phyloP scores from a whole-genome alignment of 2,888 invertebrate genomes.

The Pristionchus fissidentatus region DNA sequence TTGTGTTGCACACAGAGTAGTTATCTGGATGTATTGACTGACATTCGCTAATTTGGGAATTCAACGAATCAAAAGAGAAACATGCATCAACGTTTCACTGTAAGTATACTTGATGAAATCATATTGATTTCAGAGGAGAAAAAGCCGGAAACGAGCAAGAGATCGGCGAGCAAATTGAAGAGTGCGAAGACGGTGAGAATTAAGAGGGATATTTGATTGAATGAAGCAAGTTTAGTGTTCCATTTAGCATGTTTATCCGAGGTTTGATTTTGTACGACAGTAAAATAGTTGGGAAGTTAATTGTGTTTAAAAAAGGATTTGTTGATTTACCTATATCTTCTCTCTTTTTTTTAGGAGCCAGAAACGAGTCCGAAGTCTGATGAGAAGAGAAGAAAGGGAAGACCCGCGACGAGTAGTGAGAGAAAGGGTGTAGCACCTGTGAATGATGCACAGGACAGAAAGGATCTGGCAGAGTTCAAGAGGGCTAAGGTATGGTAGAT shows the following conservation, averaged over 20 bases:
- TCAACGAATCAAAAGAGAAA: too few relatives aligned
- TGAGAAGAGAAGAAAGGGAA: background rate
- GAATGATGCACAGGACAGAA: slow-evolving; percentile 34
- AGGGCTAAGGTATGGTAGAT: slow-evolving; percentile 8
- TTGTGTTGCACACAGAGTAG: background rate
- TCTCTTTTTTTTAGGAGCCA: too few relatives aligned
- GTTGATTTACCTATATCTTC: background rate
- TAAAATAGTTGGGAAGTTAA: background rate
- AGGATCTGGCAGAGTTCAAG: slow-evolving; percentile 8
- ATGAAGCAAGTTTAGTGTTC: too few relatives aligned
- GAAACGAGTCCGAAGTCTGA: background rate
- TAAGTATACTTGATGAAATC: background rate
- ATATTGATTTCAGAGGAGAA: background rate
- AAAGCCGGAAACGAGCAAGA: slow-evolving; percentile 5
- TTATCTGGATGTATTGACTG: too few relatives aligned
- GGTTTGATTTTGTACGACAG: too few relatives aligned
- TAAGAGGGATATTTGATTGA: background rate
- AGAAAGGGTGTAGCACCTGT: background rate
- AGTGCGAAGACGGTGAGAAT: background rate
- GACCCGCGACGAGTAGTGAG: background rate
- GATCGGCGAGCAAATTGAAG: too few relatives aligned
- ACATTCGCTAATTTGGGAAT: too few relatives aligned
- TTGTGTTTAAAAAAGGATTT: background rate
- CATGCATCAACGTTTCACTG: background rate
- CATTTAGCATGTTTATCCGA: too few relatives aligned